These are phyloP conservation scores for Lagodon rhomboides DNA, from an alignment of 2,797 vertebrate genomes.

Conservation along the genomic window DNA sequence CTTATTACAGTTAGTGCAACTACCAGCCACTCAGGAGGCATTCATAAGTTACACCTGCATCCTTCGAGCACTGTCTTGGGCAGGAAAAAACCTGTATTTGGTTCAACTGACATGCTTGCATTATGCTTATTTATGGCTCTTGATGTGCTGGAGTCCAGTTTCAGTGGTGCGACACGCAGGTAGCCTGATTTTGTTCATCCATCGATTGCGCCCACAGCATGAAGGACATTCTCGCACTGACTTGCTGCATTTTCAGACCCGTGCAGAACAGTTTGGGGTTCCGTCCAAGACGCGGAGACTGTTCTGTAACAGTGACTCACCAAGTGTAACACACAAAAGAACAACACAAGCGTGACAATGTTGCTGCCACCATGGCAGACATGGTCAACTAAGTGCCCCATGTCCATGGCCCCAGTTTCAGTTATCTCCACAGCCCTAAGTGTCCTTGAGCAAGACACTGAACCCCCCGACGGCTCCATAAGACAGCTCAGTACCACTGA, in stretches of 20 bases:
- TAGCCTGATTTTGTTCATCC: slow-evolving; percentile 26
- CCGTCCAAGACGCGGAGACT: not conserved
- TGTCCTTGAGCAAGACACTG: slow-evolving; percentile 61
- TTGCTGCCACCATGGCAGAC: not conserved
- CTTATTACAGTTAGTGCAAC: slow-evolving; percentile 10
- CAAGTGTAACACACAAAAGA: slow-evolving; percentile 11
- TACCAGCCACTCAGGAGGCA: slow-evolving; percentile 9
- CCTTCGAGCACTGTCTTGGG: not conserved
- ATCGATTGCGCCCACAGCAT: slow-evolving; percentile 46
- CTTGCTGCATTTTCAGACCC: slow-evolving; percentile 25
- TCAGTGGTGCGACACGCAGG: slow-evolving; percentile 22
- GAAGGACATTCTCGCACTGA: slow-evolving; percentile 51
- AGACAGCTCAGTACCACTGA: not conserved
- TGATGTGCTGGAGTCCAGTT: not conserved
- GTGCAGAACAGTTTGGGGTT: not conserved
- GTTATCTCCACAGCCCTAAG: slow-evolving; percentile 14
- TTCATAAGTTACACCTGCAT: not conserved
- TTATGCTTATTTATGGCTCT: not conserved
- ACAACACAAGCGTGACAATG: not conserved
- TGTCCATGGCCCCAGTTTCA: slow-evolving; percentile 5
- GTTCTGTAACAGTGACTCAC: not conserved
- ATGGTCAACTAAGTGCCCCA: not conserved
- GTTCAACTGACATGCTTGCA: not conserved
- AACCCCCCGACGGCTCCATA: not conserved
- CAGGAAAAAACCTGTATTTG: not conserved